Percentiles rank a stretch among this genome's conserved stretches.
Conservation (phyloP, 1,140 invertebrate genomes). For the Caenorhabditis remanei region DNA sequence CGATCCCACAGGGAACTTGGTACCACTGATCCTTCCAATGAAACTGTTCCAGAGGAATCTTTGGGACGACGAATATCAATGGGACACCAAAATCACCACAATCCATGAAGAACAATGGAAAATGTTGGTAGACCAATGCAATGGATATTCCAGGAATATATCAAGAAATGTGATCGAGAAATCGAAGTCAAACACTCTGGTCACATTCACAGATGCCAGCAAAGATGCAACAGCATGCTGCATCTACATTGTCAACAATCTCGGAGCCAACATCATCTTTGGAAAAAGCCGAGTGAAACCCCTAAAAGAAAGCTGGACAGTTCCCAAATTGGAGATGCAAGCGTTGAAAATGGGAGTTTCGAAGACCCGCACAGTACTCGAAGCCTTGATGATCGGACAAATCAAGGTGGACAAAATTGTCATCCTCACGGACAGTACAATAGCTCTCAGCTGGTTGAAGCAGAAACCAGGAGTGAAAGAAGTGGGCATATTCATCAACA, state of each 20-base stretch:
- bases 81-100: conserved; percentile 53
- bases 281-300: conserved; percentile 15
- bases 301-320: conserved; percentile 47
- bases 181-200: not conserved
- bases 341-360: not conserved
- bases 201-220: not conserved
- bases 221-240: not conserved
- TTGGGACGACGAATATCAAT: conserved; percentile 47
- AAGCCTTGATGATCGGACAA: not conserved
- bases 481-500: not conserved
- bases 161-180: not conserved
- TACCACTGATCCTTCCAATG: conserved; percentile 30
- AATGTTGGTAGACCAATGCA: not conserved
- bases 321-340: conserved; percentile 51
- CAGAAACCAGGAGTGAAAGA: not conserved
- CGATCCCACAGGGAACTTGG: conserved; percentile 59
- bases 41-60: conserved; percentile 60
- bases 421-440: conserved; percentile 2
- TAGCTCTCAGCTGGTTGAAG: not conserved
- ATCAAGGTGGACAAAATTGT: not conserved
- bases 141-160: not conserved
- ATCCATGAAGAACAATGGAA: conserved; percentile 52
- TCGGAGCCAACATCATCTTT: not conserved
- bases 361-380: not conserved
- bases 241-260: not conserved